Conservation (phyloP, 1,140 invertebrate species). For the Asbolus verrucosus region DNA sequence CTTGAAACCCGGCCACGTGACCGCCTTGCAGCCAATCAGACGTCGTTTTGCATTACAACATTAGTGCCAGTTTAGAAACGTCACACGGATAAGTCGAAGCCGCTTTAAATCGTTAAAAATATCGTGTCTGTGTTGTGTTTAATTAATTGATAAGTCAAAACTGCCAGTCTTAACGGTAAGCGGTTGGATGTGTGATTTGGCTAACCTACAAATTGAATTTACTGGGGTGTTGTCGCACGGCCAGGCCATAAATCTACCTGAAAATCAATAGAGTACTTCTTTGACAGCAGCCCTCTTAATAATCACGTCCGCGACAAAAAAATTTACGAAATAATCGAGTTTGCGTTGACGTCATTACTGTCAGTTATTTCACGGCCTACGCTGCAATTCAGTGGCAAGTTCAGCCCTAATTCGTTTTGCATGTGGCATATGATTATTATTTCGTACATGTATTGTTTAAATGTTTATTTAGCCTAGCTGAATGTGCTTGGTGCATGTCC, state of each 20-base stretch:
- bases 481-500: constrained; percentile 32
- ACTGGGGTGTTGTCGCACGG: constrained; percentile 15
- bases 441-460: not conserved
- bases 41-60: constrained; percentile 48
- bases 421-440: too few species aligned
- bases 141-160: constrained; percentile 7
- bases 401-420: constrained; percentile 11
- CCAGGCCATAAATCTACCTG: constrained; percentile 2
- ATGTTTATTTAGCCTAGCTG: constrained; percentile 16
- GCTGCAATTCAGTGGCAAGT: not conserved
- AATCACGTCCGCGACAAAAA: too few species aligned
- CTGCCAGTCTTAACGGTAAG: constrained; percentile 23
- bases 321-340: too few species aligned
- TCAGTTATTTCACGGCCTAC: not conserved
- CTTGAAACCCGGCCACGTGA: constrained; percentile 41
- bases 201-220: not conserved
- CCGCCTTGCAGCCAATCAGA: constrained; percentile 38
- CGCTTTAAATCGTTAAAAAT: not conserved
- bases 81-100: constrained; percentile 29
- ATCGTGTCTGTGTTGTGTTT: constrained; percentile 40
- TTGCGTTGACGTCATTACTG: too few species aligned
- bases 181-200: not conserved
- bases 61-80: constrained; percentile 40
- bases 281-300: constrained; percentile 17
- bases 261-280: constrained; percentile 39